Percentiles rank a stretch among this genome's conserved stretches.
Conservation (phyloP, 2,113 vertebrate species). For the Mellivora capensis region DNA sequence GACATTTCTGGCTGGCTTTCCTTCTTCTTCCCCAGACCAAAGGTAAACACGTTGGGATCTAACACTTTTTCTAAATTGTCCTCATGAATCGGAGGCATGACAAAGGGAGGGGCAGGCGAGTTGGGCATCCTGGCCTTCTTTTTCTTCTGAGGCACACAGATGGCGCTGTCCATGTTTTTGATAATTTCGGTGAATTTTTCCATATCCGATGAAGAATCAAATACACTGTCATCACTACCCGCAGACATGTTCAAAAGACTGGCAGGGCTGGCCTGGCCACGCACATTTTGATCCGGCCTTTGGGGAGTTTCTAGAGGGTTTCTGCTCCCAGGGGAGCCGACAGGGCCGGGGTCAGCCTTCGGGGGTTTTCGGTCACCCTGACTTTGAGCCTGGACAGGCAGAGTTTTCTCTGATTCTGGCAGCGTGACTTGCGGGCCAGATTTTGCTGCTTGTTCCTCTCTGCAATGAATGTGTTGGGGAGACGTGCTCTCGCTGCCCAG, state of each 20-base stretch:
- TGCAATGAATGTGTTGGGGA: background rate
- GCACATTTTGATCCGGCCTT: constrained; percentile 75
- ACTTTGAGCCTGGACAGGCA: constrained; percentile 48
- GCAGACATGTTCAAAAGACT: constrained; percentile 75
- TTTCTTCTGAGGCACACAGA: constrained; percentile 90
- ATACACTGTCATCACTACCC: constrained; percentile 82
- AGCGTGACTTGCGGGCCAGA: constrained; percentile 26
- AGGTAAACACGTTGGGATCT: constrained; percentile 89
- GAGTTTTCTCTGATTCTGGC: constrained; percentile 51
- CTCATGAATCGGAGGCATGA: constrained; percentile 93
- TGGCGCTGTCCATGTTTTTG: constrained; percentile 88
- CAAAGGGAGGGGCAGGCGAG: constrained; percentile 85
- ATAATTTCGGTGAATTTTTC: constrained; percentile 92
- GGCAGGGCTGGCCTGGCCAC: constrained; percentile 77
- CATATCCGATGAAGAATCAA: constrained; percentile 87
- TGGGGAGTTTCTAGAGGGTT: constrained; percentile 54
- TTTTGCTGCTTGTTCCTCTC: constrained; percentile 17
- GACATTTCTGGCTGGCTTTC: constrained; percentile 79
- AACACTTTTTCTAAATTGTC: constrained; percentile 91
- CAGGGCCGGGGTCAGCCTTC: background rate
- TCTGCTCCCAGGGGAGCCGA: constrained; percentile 13
- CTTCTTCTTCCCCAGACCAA: constrained; percentile 89
- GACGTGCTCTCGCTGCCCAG: background rate
- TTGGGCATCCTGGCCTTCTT: constrained; percentile 85
- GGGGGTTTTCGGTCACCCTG: constrained; percentile 10